Conservation (phyloP, 1,140 invertebrate species). For the Chrysomallon squamiferum region DNA sequence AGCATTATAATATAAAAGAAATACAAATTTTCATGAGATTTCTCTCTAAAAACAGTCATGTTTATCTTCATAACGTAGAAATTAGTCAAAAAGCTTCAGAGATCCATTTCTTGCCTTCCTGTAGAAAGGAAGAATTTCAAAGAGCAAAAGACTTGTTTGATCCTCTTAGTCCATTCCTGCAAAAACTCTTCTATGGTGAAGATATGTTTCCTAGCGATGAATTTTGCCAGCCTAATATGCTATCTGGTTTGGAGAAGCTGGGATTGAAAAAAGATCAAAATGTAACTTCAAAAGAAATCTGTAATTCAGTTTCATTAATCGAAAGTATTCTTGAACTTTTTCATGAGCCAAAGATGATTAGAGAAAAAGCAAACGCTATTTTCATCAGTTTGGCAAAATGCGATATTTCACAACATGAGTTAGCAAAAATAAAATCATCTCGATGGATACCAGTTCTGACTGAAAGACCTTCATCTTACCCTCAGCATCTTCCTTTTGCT, state of each 20-base stretch:
- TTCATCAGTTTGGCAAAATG: not conserved
- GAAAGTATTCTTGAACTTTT: not conserved
- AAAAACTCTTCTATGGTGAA: conserved; percentile 15
- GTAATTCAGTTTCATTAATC: conserved; percentile 6
- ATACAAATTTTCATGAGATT: conserved; percentile 10
- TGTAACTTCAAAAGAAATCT: conserved; percentile 10
- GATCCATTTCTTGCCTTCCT: conserved; percentile 6
- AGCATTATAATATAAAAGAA: not conserved
- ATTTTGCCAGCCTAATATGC: conserved; percentile 1
- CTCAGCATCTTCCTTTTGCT: no score
- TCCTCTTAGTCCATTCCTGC: not conserved
- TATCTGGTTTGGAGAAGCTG: conserved; percentile 2
- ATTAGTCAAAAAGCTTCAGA: not conserved
- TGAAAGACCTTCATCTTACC: no score
- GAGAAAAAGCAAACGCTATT: not conserved
- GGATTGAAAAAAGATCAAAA: conserved; percentile 9
- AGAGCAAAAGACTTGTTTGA: conserved; percentile 15
- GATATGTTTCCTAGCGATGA: conserved; percentile 16
- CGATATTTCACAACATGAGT: no score
- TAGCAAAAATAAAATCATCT: no score
- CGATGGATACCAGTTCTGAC: no score
- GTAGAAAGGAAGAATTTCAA: not conserved
- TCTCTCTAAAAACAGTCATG: not conserved
- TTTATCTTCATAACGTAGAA: not conserved
- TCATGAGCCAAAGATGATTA: not conserved